Conservation (phyloP, 2,113 vertebrate genomes). For the Ellobius talpinus region DNA sequence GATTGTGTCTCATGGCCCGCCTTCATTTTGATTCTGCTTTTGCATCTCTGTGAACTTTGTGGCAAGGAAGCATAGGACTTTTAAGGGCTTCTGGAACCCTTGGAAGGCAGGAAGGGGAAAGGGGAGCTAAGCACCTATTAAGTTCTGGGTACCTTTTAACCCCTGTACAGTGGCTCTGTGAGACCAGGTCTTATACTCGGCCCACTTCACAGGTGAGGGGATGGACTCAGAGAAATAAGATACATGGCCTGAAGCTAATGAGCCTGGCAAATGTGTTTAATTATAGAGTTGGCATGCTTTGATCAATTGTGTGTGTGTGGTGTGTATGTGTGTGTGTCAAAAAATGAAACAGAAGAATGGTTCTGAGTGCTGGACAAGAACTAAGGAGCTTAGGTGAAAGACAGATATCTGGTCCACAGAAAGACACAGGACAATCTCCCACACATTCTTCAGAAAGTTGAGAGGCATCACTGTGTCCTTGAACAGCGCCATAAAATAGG, state of each 20-base stretch:
- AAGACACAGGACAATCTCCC: not conserved
- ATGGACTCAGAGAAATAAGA: not conserved
- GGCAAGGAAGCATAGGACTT: slow-evolving; percentile 50
- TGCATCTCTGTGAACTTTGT: slow-evolving; percentile 50
- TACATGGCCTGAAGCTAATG: not conserved
- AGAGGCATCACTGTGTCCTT: not conserved
- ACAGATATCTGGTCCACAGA: not conserved
- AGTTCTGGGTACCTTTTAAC: not conserved
- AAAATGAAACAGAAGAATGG: slow-evolving; percentile 46
- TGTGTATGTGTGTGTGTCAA: not conserved
- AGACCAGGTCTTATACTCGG: not conserved
- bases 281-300: not conserved
- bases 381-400: not conserved
- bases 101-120: not conserved
- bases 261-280: slow-evolving; percentile 27
- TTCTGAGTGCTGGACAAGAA: not conserved
- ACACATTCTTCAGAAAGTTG: not conserved
- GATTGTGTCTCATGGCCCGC: slow-evolving; percentile 53
- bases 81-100: slow-evolving; percentile 63
- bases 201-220: slow-evolving; percentile 40
- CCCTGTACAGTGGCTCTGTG: not conserved
- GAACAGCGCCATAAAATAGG: accelerated
- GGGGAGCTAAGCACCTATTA: not conserved
- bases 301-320: not conserved
- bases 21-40: slow-evolving; percentile 44